Evolutionary conservation across 2,113 vertebrate genomes (phyloP), one percentile per base, ranked within the genome.

Genomic region (Cariama cristata): DNA sequence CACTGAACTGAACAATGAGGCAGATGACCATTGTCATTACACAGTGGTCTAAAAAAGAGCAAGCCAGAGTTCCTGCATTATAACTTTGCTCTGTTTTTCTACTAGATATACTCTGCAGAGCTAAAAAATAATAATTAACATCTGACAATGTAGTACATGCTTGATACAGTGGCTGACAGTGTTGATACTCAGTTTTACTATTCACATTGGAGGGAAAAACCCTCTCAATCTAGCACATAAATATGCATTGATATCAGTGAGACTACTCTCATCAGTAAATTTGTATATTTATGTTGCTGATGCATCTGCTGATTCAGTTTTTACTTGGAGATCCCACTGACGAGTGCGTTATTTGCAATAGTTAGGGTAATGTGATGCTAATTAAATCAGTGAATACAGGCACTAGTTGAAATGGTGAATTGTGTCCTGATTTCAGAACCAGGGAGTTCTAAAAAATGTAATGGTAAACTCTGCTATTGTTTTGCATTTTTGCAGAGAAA

Each of bases 381-480:
- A 86, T 84, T 91, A 74, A 96, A 71, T 88, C 75, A 71, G 11
- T 3, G 1, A 56, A 42, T 45, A 18, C 4, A 64, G 35, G 44
- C 26, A 50, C 4, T 59, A 42, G 6, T n/a, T 66, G 45, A 82
- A 83, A 60, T 0, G 1, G 12, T 66, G 9, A 60, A 69, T 66
- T 88, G 27, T 35, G 4, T 60, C 22, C 27, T 69, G 11, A 80
- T 79, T 82, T 64, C 45, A 66, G 28, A 45, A 13, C 0, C 7
- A 66, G 6, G 26, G 35, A 69, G 58, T 32, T 77, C 8, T 60
- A 28, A 73, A n/a, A 74, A n/a, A 1, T 30, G 3, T 66, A 83
- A 24, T 35, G 9, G 3, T n/a, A 42, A 45, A 1, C 6, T 17
- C 12, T 45, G 13, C 18, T 23, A 0, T 32, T 47, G 26, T 47